Base-by-base conservation (phyloP, 2,113 vertebrate genomes). In the Notothenia coriiceps region DNA sequence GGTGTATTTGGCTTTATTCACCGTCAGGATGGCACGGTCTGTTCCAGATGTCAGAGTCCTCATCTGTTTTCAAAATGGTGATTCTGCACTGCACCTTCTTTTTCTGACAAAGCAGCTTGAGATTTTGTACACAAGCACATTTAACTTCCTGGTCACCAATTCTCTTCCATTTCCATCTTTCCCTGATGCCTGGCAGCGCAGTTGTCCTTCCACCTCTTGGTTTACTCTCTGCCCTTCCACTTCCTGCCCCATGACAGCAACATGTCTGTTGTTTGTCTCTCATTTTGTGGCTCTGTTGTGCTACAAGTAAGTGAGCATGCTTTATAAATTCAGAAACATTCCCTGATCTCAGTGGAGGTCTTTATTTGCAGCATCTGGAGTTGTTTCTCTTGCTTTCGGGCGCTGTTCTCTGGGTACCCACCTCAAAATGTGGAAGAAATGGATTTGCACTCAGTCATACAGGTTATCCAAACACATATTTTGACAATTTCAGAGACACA, bases 211-310 rank as follows among this genome's bases (percentile, higher is more conserved):
- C 62, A 79, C 35, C 18, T 62, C 18, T 5, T 59, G 49, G 29
- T 75, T 56, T 10, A 13, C 6, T 14, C 15, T 77, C 54, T 64
- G 47, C 44, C 8, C 20, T 40, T 44, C 51, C 63, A 56, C n/a
- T 35, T 44, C 20, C 77, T 77, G 66, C 40, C 25, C 70, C 7
- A 6, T 54, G 64, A 62, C 56, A 12, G 35, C 15, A 13, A 67
- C 57, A 74, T 49, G 11, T 74, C 72, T 66, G 43, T 64, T 70
- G 65, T 63, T 50, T 17, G 40, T 59, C 64, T 84, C 57, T 61
- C 8, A 20, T 79, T 40, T n/a, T 6, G 18, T n/a, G 22, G 40
- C 63, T 72, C 66, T 25, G 44, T 52, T 40, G 35, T n/a, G 44
- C 44, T 52, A 44, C 29, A 46, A 61, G 62, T 62, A 14, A 40